Evolutionary conservation across 2,113 vertebrate genomes (phyloP).

Genomic region (Xerus inauris): DNA sequence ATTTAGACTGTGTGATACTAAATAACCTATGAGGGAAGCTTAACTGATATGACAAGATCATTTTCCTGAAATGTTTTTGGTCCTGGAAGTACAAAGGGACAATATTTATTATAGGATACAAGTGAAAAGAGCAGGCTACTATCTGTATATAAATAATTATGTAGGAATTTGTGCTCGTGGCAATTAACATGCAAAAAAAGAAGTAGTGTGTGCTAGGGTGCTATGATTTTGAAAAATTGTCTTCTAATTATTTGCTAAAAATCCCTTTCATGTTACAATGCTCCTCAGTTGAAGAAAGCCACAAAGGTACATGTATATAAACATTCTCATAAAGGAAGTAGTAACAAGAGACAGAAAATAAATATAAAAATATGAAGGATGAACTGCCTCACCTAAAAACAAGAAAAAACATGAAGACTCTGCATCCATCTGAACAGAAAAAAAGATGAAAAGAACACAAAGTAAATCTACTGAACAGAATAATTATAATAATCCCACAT

Average conservation of each 20-base stretch:
- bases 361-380: background rate
- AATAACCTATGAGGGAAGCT: background rate
- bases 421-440: background rate
- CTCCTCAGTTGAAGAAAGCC: background rate
- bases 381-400: background rate
- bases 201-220: background rate
- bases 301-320: background rate
- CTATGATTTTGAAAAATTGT: background rate
- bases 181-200: background rate
- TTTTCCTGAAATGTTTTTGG: constrained; percentile 13
- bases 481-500: background rate
- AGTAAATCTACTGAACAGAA: constrained; percentile 2
- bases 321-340: background rate
- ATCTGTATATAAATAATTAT: background rate
- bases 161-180: background rate
- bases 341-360: background rate
- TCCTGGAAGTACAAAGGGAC: background rate
- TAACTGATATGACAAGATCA: background rate
- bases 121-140: background rate
- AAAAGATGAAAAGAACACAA: background rate
- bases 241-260: background rate
- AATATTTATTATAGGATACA: background rate
- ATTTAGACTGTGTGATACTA: background rate
- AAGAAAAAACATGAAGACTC: background rate
- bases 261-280: background rate